A percentile compares a stretch with the other conserved stretches of the same genome.
Conservation (phyloP, 2,888 invertebrate species). For the Agriopis aurantiaria region DNA sequence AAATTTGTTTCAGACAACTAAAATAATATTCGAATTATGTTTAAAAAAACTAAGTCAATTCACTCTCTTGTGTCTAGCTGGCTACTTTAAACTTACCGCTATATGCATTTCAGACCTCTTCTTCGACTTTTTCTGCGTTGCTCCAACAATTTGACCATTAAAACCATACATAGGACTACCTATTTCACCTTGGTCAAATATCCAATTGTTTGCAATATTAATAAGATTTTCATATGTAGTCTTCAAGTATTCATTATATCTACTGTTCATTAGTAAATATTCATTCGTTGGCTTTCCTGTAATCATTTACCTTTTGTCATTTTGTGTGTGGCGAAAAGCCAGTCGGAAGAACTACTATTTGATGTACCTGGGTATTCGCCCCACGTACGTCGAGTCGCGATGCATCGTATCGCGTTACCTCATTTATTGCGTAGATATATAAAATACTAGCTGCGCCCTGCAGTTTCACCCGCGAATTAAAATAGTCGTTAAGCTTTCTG, state of each 20-base stretch:
- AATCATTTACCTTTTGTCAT: neutral
- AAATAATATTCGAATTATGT: conserved; percentile 36
- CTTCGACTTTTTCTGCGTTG: conserved; percentile 69
- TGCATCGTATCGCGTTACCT: neutral
- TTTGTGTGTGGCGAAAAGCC: neutral
- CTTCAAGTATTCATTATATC: conserved; percentile 75
- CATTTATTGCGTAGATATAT: too few relatives aligned
- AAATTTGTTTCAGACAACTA: conserved; percentile 64
- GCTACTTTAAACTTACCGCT: conserved; percentile 51
- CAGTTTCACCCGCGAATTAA: too few relatives aligned
- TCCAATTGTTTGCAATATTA: conserved; percentile 77
- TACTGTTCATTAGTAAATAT: conserved; percentile 66
- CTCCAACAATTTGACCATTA: conserved; percentile 68
- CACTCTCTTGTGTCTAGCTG: too few relatives aligned
- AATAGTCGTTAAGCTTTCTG: too few relatives aligned
- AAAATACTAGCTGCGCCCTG: too few relatives aligned
- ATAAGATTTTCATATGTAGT: conserved; percentile 69
- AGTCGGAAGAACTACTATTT: too few relatives aligned
- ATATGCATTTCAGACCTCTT: conserved; percentile 74
- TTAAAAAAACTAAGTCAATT: neutral
- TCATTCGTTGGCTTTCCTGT: conserved; percentile 66
- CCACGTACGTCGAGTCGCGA: too few relatives aligned
- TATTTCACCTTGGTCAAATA: conserved; percentile 68
- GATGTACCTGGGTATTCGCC: too few relatives aligned
- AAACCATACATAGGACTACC: conserved; percentile 67